Conservation (phyloP, 2,888 invertebrate species). For the Argyresthia albistria region DNA sequence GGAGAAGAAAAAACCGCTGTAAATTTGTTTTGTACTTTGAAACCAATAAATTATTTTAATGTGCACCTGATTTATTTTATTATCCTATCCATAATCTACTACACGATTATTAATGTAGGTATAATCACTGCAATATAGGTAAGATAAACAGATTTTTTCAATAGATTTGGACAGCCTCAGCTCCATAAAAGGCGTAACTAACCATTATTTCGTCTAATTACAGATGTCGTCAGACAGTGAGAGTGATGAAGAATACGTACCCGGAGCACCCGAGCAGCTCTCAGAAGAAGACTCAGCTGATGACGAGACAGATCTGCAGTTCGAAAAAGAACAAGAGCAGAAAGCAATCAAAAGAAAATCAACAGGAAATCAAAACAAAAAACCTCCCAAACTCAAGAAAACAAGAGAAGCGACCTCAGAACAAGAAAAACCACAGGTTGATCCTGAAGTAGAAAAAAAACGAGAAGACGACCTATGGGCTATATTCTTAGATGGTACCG, state of each 20-base stretch:
- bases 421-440: constrained; percentile 27
- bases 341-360: constrained; percentile 47
- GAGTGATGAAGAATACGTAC: constrained; percentile 86
- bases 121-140: background rate
- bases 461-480: constrained; percentile 85
- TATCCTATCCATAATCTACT: background rate
- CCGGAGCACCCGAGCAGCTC: constrained; percentile 74
- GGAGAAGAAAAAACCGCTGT: constrained; percentile 70
- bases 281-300: constrained; percentile 80
- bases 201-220: background rate
- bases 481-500: constrained; percentile 81
- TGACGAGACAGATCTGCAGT: constrained; percentile 71
- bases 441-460: constrained; percentile 78
- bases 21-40: constrained; percentile 5
- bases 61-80: constrained; percentile 12
- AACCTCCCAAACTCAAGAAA: constrained; percentile 30
- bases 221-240: constrained; percentile 79
- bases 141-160: no score
- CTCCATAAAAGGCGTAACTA: background rate
- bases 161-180: no score
- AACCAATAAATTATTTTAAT: constrained; percentile 6
- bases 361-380: constrained; percentile 15
- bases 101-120: background rate
- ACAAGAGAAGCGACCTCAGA: constrained; percentile 15
- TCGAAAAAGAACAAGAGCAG: constrained; percentile 55